Percentiles rank a stretch among this genome's conserved stretches.
Conservation (phyloP, 2,797 vertebrate genomes). For the Clarias platycephalus region DNA sequence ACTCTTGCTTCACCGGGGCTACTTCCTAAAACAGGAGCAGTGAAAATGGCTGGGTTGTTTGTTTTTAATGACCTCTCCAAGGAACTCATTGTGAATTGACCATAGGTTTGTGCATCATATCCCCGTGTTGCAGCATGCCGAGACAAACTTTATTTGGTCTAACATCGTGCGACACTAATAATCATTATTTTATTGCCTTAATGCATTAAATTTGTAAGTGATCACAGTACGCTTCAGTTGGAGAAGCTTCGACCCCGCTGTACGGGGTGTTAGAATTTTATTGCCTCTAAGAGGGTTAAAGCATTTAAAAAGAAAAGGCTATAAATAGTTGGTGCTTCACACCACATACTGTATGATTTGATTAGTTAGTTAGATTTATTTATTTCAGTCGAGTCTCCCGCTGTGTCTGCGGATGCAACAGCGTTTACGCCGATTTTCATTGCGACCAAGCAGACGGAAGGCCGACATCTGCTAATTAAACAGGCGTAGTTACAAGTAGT, state of each 20-base stretch:
- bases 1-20: conserved; percentile 19
- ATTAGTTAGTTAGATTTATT: not conserved
- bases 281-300: not conserved
- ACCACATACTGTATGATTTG: not conserved
- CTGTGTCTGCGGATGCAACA: too few species aligned
- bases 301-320: not conserved
- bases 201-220: not conserved
- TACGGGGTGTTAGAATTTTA: not conserved
- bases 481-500: too few species aligned
- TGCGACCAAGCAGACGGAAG: not conserved
- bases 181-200: not conserved
- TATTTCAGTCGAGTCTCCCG: not conserved
- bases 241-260: not conserved
- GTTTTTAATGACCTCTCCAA: conserved; percentile 35
- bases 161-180: not conserved
- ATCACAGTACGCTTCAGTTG: not conserved
- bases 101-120: not conserved
- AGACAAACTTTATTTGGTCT: not conserved
- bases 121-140: conserved; percentile 30
- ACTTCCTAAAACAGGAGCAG: not conserved
- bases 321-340: not conserved
- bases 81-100: conserved; percentile 13
- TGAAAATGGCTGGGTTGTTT: not conserved
- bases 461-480: not conserved
- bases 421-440: not conserved